Evolutionary conservation across 2,113 vertebrate genomes (phyloP).

Genomic region (Castor canadensis): DNA sequence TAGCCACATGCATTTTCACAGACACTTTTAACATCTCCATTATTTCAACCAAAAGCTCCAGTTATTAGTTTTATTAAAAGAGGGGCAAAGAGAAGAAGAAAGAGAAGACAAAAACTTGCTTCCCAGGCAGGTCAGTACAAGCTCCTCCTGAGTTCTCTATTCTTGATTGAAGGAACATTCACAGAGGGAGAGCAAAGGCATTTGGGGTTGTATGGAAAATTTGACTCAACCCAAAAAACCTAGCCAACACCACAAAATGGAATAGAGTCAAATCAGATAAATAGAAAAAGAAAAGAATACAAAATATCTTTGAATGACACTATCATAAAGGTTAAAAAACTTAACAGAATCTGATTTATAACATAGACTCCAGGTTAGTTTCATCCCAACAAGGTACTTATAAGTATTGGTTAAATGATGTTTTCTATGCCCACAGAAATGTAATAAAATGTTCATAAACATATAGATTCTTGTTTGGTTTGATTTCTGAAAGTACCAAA

Average conservation of each 20-base stretch:
- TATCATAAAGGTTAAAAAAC: conserved; percentile 81
- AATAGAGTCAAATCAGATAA: conserved; percentile 87
- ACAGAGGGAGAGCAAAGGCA: conserved; percentile 71
- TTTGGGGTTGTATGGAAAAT: conserved; percentile 85
- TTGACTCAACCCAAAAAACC: conserved; percentile 80
- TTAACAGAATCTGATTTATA: conserved; percentile 56
- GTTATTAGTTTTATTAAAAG: conserved; percentile 61
- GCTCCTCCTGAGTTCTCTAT: conserved; percentile 73
- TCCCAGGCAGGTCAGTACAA: conserved; percentile 81
- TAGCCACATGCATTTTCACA: conserved; percentile 34
- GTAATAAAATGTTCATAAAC: conserved; percentile 40
- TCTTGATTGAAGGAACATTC: conserved; percentile 77
- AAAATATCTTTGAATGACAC: conserved; percentile 85
- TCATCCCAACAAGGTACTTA: not conserved
- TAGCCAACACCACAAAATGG: conserved; percentile 87
- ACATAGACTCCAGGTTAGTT: not conserved
- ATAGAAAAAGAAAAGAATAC: conserved; percentile 85
- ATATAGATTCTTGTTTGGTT: conserved; percentile 55
- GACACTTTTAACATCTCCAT: conserved; percentile 12
- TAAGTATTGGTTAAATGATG: not conserved
- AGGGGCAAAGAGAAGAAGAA: conserved; percentile 36
- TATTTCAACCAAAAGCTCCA: conserved; percentile 49
- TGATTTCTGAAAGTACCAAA: conserved; percentile 64
- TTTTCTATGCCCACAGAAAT: not conserved
- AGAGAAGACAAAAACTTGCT: conserved; percentile 70